These are phyloP conservation scores for Aix galericulata DNA, from an alignment of 2,113 vertebrate genomes.

Conservation along the genomic window DNA sequence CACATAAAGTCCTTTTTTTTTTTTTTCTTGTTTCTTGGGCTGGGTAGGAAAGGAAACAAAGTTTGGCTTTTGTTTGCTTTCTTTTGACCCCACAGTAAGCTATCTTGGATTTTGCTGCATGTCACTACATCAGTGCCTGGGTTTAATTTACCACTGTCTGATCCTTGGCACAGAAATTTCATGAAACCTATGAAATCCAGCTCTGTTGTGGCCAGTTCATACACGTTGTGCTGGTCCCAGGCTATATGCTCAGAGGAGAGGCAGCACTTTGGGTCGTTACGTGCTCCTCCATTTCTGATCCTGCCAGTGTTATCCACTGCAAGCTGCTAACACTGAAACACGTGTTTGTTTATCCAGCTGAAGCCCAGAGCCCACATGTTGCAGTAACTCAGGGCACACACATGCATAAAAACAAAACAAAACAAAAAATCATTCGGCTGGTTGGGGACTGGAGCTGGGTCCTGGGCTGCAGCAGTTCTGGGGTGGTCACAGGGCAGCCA, in stretches of 20 bases:
- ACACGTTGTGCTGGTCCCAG: neutral
- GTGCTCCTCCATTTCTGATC: neutral
- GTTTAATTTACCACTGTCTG: neutral
- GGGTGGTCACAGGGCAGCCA: too few relatives aligned
- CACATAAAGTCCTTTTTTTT: neutral
- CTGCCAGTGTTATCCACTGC: neutral
- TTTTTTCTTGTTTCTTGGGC: neutral
- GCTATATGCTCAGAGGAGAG: neutral
- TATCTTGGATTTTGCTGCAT: neutral
- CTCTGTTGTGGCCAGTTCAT: neutral
- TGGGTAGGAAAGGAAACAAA: neutral
- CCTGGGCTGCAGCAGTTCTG: too few relatives aligned
- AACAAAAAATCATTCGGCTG: neutral
- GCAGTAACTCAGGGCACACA: neutral
- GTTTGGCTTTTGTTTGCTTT: neutral
- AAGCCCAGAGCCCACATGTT: neutral
- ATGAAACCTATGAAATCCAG: neutral
- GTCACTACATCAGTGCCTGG: neutral
- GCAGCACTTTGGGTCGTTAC: fast-evolving
- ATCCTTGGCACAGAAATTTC: neutral
- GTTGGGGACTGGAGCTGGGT: too few relatives aligned
- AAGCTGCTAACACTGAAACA: neutral
- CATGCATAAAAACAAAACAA: too few relatives aligned
- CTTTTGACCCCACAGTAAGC: neutral
- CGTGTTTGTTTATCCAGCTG: neutral